Conservation (phyloP, 2,797 vertebrate genomes). For the Gymnocypris eckloni region DNA sequence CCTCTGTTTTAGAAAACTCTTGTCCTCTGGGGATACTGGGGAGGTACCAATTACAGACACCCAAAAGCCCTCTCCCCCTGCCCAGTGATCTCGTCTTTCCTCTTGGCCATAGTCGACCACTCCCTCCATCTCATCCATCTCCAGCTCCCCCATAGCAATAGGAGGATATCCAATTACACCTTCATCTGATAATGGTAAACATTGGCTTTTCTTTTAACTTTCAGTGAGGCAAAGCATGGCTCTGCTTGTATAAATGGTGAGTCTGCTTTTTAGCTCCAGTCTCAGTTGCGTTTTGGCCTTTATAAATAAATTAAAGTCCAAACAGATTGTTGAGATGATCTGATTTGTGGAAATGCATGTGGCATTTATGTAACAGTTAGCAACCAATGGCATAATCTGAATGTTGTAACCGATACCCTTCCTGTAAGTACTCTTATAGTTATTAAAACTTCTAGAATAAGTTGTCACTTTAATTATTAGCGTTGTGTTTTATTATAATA, state of each 20-base stretch:
- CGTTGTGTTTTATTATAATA: not conserved
- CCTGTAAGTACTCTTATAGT: not conserved
- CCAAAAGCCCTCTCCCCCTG: constrained; percentile 3
- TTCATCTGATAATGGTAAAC: constrained; percentile 68
- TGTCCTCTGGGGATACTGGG: constrained; percentile 55
- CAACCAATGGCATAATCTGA: not conserved
- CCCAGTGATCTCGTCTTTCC: constrained; percentile 15
- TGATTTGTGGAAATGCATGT: constrained; percentile 62
- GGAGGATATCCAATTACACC: constrained; percentile 68
- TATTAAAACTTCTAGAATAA: not conserved
- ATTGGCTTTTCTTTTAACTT: constrained; percentile 51
- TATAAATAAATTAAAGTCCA: not conserved
- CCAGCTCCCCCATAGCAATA: constrained; percentile 29
- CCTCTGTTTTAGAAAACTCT: constrained; percentile 55
- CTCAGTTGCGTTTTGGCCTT: not conserved
- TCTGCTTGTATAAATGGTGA: constrained; percentile 14
- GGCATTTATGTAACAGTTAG: constrained; percentile 48
- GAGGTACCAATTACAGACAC: constrained; percentile 65
- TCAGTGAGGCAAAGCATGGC: constrained; percentile 16
- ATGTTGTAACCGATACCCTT: constrained; percentile 11
- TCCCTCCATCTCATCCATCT: constrained; percentile 32
- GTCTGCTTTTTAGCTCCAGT: not conserved
- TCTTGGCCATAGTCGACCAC: constrained; percentile 43
- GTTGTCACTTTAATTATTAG: not conserved
- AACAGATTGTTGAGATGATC: constrained; percentile 62